A percentile compares a stretch with the other conserved stretches of the same genome.
Evolutionary conservation across 2,888 invertebrate genomes (phyloP).

Genomic region (Lymantria dispar): DNA sequence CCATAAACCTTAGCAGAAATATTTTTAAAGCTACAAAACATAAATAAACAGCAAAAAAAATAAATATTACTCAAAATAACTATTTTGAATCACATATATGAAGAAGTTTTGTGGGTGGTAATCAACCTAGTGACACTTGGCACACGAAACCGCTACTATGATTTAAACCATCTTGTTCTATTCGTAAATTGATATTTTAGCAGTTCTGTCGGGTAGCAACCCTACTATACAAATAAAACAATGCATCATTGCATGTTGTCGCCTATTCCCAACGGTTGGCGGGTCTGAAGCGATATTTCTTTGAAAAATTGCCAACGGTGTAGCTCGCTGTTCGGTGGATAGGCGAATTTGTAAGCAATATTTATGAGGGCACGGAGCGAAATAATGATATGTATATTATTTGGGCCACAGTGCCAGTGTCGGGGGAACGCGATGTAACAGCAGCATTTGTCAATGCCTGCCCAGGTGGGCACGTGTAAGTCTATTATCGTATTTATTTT

Average conservation of each 20-base stretch:
- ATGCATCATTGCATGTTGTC: conserved; percentile 46
- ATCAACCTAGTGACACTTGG: no score
- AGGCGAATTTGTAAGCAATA: conserved; percentile 71
- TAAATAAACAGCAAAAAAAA: neutral
- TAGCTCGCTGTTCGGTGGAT: conserved; percentile 44
- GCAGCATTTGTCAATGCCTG: conserved; percentile 73
- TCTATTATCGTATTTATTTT: conserved; percentile 55
- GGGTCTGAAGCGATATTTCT: conserved; percentile 50
- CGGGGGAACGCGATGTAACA: conserved; percentile 49
- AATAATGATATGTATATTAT: conserved; percentile 79
- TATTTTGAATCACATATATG: neutral
- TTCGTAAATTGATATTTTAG: neutral
- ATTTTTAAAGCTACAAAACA: no score
- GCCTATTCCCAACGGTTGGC: conserved; percentile 38
- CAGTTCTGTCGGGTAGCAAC: conserved; percentile 24
- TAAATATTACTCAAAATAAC: conserved; percentile 9
- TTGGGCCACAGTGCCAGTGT: conserved; percentile 56
- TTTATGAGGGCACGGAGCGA: conserved; percentile 67
- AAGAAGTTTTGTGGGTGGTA: no score
- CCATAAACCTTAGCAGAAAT: no score
- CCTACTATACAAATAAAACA: conserved; percentile 34
- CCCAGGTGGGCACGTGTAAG: conserved; percentile 58
- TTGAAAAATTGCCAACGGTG: conserved; percentile 63
- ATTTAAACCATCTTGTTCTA: no score
- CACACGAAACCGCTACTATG: no score